Evolutionary conservation across 53 echinoderm and acorn worm genomes (phyloP).

Genomic region (Apostichopus leukothele): DNA sequence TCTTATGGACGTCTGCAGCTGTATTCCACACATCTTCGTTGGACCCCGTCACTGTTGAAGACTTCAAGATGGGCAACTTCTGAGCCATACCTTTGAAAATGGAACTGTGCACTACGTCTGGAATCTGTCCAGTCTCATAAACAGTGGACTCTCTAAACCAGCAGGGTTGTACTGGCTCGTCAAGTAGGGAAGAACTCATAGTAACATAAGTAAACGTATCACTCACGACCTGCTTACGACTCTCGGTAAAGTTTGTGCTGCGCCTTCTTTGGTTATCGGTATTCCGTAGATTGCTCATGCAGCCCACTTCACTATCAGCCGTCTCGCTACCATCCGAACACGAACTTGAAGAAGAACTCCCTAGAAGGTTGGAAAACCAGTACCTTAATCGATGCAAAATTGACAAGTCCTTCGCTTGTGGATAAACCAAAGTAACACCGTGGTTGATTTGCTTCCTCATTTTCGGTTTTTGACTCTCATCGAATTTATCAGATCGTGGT

Average conservation of each 20-base stretch:
- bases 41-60: neutral
- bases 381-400: conserved; percentile 1
- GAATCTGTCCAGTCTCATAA: neutral
- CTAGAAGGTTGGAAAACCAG: conserved; percentile 17
- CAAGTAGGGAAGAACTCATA: conserved; percentile 10
- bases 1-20: neutral
- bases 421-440: conserved; percentile 28
- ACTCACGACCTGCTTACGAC: conserved; percentile 12
- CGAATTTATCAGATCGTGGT: neutral
- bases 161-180: neutral
- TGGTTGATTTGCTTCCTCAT: conserved; percentile 20
- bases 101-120: conserved; percentile 19
- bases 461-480: neutral
- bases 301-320: conserved; percentile 24
- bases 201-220: conserved; percentile 30
- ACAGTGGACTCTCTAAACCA: neutral
- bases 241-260: neutral
- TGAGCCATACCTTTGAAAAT: conserved; percentile 25
- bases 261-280: neutral
- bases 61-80: neutral
- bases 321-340: neutral
- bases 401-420: neutral
- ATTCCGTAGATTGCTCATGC: conserved; percentile 2
- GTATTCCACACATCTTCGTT: conserved; percentile 33
- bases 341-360: neutral